Percentiles rank a stretch among this genome's conserved stretches.
Conservation (phyloP, 2,113 vertebrate species). For the Gymnocephalus cernua region DNA sequence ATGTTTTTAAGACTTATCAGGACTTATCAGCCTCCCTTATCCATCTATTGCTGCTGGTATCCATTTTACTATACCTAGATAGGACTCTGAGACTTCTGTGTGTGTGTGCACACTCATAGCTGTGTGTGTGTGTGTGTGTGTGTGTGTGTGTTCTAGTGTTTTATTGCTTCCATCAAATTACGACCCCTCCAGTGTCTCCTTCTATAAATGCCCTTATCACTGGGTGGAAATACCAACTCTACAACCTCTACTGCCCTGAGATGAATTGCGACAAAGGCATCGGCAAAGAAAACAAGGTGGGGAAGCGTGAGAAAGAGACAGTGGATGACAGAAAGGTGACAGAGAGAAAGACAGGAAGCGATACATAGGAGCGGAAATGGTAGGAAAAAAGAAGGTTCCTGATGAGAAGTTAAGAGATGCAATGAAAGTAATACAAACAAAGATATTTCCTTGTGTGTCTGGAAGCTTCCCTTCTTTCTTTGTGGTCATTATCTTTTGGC, state of each 20-base stretch:
- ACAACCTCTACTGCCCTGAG: conserved; percentile 29
- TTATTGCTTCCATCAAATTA: conserved; percentile 63
- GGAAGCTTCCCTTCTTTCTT: conserved; percentile 8
- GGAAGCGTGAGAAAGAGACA: neutral
- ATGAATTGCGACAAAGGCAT: conserved; percentile 40
- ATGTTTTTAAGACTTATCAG: conserved; percentile 43
- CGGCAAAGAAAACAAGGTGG: conserved; percentile 11
- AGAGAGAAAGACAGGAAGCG: neutral
- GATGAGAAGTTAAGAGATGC: neutral
- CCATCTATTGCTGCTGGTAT: conserved; percentile 51
- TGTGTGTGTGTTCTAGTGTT: neutral
- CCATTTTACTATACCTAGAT: conserved; percentile 39
- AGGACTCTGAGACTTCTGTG: conserved; percentile 13
- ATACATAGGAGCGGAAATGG: neutral
- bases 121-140: neutral
- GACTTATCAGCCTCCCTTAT: conserved; percentile 48
- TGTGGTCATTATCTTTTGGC: conserved; percentile 5
- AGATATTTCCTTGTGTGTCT: neutral
- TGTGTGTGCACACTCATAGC: neutral
- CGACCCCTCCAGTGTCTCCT: conserved; percentile 49
- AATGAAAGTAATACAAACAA: neutral
- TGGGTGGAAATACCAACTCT: conserved; percentile 50
- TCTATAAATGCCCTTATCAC: conserved; percentile 58
- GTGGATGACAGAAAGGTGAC: neutral
- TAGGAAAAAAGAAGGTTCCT: neutral